Conservation (phyloP, 2,113 vertebrate species). For the Corythornis vintsioides region DNA sequence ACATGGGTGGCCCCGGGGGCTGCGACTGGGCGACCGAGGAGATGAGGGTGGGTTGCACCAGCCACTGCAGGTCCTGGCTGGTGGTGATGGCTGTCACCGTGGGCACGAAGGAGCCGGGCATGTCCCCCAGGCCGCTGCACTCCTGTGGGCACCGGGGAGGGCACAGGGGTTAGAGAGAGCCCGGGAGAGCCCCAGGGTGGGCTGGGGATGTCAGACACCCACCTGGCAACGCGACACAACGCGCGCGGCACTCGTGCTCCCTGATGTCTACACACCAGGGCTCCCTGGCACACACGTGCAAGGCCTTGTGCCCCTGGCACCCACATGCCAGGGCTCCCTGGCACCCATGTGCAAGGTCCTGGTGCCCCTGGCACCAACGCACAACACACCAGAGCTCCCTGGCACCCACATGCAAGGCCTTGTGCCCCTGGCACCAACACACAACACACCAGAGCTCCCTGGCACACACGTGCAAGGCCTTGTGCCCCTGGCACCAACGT, state of each 20-base stretch:
- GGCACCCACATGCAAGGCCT: rapidly evolving
- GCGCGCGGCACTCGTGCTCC: rapidly evolving
- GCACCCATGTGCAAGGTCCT: rapidly evolving
- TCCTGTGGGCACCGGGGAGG: slow-evolving; percentile 36
- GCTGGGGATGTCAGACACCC: not conserved
- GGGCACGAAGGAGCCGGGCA: slow-evolving; percentile 95
- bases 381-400: no score
- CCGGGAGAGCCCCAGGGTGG: not conserved
- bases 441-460: no score
- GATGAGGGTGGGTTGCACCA: slow-evolving; percentile 93
- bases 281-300: not conserved
- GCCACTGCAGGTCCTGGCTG: slow-evolving; percentile 98
- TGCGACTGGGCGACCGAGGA: slow-evolving; percentile 91
- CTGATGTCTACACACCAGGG: no score
- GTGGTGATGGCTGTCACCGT: slow-evolving; percentile 97
- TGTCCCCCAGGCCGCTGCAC: slow-evolving; percentile 86
- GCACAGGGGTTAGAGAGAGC: not conserved
- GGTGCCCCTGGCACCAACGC: rapidly evolving
- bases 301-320: not conserved
- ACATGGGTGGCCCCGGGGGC: not conserved
- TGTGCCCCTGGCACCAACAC: no score
- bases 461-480: not conserved
- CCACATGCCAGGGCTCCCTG: no score
- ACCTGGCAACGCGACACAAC: no score
- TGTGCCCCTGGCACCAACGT: not conserved